phyloP scores from a whole-genome alignment of 2,888 invertebrate species.

The Lithodes maja region DNA sequence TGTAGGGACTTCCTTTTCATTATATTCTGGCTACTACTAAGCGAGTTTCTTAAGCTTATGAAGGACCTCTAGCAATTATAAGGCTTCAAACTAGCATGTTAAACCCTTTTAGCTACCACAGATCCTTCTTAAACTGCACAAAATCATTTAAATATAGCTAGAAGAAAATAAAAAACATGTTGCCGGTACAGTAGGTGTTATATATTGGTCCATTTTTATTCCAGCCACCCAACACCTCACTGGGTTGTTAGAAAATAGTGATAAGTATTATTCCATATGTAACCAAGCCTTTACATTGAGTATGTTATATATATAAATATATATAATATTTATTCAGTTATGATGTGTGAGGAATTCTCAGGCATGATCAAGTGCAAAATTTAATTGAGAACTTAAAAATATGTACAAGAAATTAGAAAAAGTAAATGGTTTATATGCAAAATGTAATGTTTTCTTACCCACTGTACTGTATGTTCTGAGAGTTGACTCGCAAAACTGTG shows the following conservation, averaged over 20 bases:
- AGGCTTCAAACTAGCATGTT: no score
- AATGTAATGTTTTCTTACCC: constrained; percentile 37
- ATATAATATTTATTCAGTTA: constrained; percentile 60
- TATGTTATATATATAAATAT: constrained; percentile 54
- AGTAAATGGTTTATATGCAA: constrained; percentile 9
- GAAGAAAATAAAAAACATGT: no score
- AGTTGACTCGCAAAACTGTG: constrained; percentile 34
- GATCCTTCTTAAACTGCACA: no score
- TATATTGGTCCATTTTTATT: no score
- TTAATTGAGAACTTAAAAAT: constrained; percentile 19
- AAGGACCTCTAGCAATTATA: no score
- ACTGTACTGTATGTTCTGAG: constrained; percentile 5
- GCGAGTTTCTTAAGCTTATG: no score
- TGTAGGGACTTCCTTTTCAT: no score
- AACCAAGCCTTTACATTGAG: constrained; percentile 62
- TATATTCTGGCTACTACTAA: no score
- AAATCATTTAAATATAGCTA: no score
- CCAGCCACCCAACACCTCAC: not conserved
- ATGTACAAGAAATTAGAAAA: constrained; percentile 24
- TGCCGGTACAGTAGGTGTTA: no score
- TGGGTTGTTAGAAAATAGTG: constrained; percentile 47
- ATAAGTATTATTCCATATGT: constrained; percentile 66
- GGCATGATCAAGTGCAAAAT: constrained; percentile 31
- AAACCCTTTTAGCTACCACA: no score
- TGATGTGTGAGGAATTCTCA: constrained; percentile 62